Percentiles rank a stretch among this genome's conserved stretches.
Conservation (phyloP, 2,113 vertebrate species). For the Phalacrocorax aristotelis region DNA sequence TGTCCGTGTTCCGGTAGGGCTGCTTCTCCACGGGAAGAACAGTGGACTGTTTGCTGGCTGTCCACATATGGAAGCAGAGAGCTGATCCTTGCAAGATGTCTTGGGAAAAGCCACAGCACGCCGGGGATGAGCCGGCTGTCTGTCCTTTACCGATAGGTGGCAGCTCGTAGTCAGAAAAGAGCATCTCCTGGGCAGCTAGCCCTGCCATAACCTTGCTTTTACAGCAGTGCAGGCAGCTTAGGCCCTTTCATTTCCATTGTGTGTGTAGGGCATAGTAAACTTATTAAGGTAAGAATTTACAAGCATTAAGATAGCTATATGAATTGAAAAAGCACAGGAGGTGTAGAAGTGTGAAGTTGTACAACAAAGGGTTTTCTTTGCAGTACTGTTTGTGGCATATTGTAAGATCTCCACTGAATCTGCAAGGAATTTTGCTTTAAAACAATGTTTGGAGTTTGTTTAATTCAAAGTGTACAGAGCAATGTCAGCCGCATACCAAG, state of each 20-base stretch:
- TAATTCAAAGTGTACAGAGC: not conserved
- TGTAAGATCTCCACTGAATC: not conserved
- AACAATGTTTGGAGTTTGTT: not conserved
- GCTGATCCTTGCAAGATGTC: not conserved
- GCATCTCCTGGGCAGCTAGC: not conserved
- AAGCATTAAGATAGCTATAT: not conserved
- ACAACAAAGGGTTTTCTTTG: not conserved
- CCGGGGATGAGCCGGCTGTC: not conserved
- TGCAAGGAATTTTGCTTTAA: not conserved
- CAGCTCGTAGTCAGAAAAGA: not conserved
- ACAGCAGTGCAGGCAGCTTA: not conserved
- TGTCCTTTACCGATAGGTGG: not conserved
- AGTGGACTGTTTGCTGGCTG: not conserved
- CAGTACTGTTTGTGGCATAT: not conserved
- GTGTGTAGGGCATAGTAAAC: not conserved
- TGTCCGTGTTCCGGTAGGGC: not conserved
- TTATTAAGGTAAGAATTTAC: not conserved
- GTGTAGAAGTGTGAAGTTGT: not conserved
- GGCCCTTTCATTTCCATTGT: not conserved
- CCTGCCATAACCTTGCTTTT: not conserved
- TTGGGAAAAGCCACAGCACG: fast-evolving
- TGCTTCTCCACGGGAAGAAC: not conserved
- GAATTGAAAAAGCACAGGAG: not conserved
- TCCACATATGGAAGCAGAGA: not conserved
- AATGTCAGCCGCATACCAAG: not conserved